Evolutionary conservation across 2,888 invertebrate species (phyloP).

Genomic region (Halictus quadricinctus): DNA sequence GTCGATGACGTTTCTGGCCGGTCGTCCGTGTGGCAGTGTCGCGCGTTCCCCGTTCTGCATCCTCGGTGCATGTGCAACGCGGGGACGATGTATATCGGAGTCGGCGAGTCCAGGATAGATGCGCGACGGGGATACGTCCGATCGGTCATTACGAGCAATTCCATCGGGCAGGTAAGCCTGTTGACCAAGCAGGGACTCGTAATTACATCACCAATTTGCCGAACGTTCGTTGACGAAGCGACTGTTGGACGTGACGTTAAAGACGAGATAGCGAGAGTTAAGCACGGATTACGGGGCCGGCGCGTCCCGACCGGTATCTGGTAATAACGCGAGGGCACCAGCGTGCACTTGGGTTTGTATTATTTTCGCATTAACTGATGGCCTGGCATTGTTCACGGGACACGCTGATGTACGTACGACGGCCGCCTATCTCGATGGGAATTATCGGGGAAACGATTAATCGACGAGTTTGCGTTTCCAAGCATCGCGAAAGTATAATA

Average conservation of each 20-base stretch:
- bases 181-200: constrained; percentile 60
- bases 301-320: not conserved
- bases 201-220: constrained; percentile 68
- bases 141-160: constrained; percentile 67
- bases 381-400: constrained; percentile 10
- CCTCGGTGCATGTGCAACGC: not conserved
- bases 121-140: constrained; percentile 34
- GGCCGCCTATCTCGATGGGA: not conserved
- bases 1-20: not conserved
- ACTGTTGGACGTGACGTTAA: constrained; percentile 60
- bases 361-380: constrained; percentile 47
- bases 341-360: constrained; percentile 43
- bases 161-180: constrained; percentile 58
- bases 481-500: not conserved
- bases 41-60: not conserved
- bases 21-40: not conserved
- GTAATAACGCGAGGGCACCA: constrained; percentile 18
- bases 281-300: constrained; percentile 30
- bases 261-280: constrained; percentile 51
- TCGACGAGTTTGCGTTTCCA: constrained; percentile 29
- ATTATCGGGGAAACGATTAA: constrained; percentile 45
- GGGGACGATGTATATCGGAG: constrained; percentile 5
- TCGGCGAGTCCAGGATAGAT: constrained; percentile 45
- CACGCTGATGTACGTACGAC: not conserved
- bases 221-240: constrained; percentile 57